Evolutionary conservation across 2,888 invertebrate species (phyloP), one percentile per base, ranked within the genome.

Genomic region (Apamea sordens): DNA sequence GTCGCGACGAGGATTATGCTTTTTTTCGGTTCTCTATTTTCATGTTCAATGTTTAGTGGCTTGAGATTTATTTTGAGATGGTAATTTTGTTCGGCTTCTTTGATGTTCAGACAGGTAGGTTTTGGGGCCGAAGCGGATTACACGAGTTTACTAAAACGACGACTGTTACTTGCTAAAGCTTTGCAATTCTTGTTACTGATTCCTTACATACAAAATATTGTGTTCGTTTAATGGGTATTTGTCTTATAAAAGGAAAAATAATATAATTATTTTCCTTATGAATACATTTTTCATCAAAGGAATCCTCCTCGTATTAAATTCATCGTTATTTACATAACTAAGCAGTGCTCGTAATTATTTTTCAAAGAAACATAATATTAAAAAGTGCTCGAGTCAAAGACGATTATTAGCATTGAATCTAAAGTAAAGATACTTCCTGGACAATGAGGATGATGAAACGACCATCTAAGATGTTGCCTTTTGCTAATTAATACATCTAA

Each of bases 401-500:
- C 32, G 59, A 53, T 56, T 64, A 71, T 79, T 73, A 77, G 21
- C 73, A 67, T 80, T 74, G 79, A 80, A 78, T 74, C 36, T 75
- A 72, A 76, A 73, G 74, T 64, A 67, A 68, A 84, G 77, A 75
- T 76, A 73, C 70, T 76, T 77, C 28, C 69, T 76, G 78, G 77
- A 87, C 86, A 88, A 87, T 83, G 63, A 64, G 74, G 77, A 71
- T 77, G 71, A 71, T 83, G 73, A 85, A 84, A 78, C 77, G 83
- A 73, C 73, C 80, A 75, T 80, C 77, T 73, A 71, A 84, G 70
- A 82, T 79, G 80, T 85, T 80, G 76, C 65, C 84, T 84, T 80
- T 79, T 85, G 77, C 86, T 92, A 91, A 92, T 92, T 91, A 92
- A 90, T 90, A 90, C 86, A 86, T 88, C 89, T 92, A 91, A 92